Conservation (phyloP, 2,113 vertebrate genomes). For the Catharus bicknelli region DNA sequence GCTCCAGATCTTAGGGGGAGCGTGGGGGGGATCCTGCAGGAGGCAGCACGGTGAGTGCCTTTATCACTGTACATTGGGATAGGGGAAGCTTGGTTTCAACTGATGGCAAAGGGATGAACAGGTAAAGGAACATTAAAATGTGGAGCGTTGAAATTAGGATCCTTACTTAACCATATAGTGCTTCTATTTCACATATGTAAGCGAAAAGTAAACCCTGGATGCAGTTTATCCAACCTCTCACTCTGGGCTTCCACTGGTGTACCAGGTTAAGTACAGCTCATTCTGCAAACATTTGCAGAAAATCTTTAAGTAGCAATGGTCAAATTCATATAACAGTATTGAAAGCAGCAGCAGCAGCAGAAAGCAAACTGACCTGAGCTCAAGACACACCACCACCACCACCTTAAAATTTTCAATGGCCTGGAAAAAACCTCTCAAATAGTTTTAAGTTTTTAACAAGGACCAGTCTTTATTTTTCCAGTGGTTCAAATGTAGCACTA, state of each 20-base stretch:
- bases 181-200: background rate
- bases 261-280: background rate
- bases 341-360: background rate
- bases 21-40: rapidly evolving
- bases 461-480: slow-evolving; percentile 50
- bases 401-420: slow-evolving; percentile 20
- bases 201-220: background rate
- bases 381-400: background rate
- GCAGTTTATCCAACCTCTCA: background rate
- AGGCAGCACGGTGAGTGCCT: rapidly evolving
- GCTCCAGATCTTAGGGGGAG: background rate
- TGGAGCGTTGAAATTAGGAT: background rate
- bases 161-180: background rate
- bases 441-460: slow-evolving; percentile 33
- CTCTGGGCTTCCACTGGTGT: background rate
- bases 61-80: background rate
- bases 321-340: background rate
- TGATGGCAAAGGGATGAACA: background rate
- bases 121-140: background rate
- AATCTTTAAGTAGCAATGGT: background rate
- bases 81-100: background rate
- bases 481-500: slow-evolving; percentile 6
- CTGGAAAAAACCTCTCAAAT: slow-evolving; percentile 48
- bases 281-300: background rate
- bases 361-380: background rate